These are phyloP conservation scores for Alfaro cultratus DNA, from an alignment of 2,797 vertebrate genomes.

Conservation along the genomic window DNA sequence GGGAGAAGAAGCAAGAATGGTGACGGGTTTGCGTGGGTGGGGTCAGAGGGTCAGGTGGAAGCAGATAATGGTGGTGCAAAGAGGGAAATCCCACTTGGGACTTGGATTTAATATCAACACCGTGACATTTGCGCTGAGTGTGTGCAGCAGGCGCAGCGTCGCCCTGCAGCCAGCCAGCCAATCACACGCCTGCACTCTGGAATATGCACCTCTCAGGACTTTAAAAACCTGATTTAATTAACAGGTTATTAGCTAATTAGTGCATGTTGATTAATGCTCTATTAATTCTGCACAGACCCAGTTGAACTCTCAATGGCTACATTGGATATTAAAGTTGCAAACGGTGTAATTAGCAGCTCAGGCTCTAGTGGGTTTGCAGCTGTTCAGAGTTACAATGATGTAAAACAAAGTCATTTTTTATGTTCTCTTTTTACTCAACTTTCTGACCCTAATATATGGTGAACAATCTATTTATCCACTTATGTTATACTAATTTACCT, in stretches of 20 bases:
- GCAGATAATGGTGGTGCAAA: slow-evolving; percentile 17
- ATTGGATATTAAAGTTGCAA: slow-evolving; percentile 73
- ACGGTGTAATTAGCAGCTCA: slow-evolving; percentile 71
- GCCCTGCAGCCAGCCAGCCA: slow-evolving; percentile 18
- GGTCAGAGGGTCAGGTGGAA: slow-evolving; percentile 24
- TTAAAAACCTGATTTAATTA: slow-evolving; percentile 84
- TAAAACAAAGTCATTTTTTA: slow-evolving; percentile 28
- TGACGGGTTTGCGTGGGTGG: slow-evolving; percentile 25
- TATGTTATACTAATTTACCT: not conserved
- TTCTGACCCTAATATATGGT: not conserved
- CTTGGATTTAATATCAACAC: slow-evolving; percentile 27
- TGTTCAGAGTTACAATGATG: slow-evolving; percentile 39
- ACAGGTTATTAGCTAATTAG: slow-evolving; percentile 84
- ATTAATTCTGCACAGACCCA: slow-evolving; percentile 79
- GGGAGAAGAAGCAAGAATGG: slow-evolving; percentile 36
- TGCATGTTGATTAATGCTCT: slow-evolving; percentile 81
- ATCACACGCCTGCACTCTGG: slow-evolving; percentile 44
- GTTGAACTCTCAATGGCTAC: slow-evolving; percentile 72
- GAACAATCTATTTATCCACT: not conserved
- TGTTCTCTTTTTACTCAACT: slow-evolving; percentile 1
- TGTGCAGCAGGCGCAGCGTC: not conserved
- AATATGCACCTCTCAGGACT: slow-evolving; percentile 75
- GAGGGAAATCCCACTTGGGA: slow-evolving; percentile 32
- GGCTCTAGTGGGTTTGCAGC: slow-evolving; percentile 47
- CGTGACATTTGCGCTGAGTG: slow-evolving; percentile 36